Evolutionary conservation across 2,888 invertebrate species (phyloP).

Genomic region (Leucophora obtusa): DNA sequence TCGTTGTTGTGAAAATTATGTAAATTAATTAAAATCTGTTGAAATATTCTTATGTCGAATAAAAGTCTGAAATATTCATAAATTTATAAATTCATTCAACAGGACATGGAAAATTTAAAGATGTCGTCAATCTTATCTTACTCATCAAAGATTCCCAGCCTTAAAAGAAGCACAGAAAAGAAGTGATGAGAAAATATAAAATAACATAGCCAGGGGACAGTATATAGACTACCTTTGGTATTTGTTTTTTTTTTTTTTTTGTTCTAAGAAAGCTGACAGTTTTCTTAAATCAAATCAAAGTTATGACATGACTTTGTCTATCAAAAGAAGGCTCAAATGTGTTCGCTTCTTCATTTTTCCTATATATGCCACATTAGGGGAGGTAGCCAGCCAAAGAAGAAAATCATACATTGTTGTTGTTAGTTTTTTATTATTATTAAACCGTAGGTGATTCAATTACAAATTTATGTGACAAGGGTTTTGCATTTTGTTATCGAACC

Average conservation of each 20-base stretch:
- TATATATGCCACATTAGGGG: background rate
- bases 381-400: slow-evolving; percentile 14
- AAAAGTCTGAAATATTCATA: background rate
- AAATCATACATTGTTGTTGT: slow-evolving; percentile 28
- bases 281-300: slow-evolving; percentile 67
- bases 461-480: slow-evolving; percentile 60
- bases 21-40: slow-evolving; percentile 2
- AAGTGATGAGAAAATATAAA: slow-evolving; percentile 45
- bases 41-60: background rate
- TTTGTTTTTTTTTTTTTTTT: slow-evolving; percentile 9
- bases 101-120: background rate
- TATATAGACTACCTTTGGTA: slow-evolving; percentile 10
- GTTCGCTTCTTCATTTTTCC: slow-evolving; percentile 12
- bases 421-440: slow-evolving; percentile 14
- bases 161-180: background rate
- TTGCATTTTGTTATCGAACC: slow-evolving; percentile 31
- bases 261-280: slow-evolving; percentile 43
- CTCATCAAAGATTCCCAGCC: slow-evolving; percentile 1
- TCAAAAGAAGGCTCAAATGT: slow-evolving; percentile 49
- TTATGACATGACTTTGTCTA: slow-evolving; percentile 75
- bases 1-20: background rate
- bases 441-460: slow-evolving; percentile 56
- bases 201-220: slow-evolving; percentile 42
- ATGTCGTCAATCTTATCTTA: background rate
- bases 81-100: background rate